Evolutionary conservation across 2,888 invertebrate genomes (phyloP), one percentile per base, ranked within the genome.

Genomic region (Lasioglossum morio): DNA sequence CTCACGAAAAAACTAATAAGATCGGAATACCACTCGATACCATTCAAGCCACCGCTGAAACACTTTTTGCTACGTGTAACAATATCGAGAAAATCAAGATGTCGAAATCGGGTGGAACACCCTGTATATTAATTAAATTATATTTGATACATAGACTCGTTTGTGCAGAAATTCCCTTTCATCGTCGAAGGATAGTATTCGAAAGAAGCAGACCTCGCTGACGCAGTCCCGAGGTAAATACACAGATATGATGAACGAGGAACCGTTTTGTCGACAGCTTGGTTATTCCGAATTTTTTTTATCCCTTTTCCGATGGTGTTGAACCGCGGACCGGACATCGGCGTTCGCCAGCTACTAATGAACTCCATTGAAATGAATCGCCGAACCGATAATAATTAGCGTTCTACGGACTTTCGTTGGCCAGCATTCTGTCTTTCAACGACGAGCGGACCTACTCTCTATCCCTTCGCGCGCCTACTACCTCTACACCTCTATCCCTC

Each of bases 291-390:
- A 57, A 60, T 73, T 34, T 30, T 30, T 34, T 19, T 46, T 23
- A 10, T 70, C 66, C 63, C 27, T 69, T 57, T 57, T 74, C 78
- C 14, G 37, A 12, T 34, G 63, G 19, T 37, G 78, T n/a, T 30
- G 43, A 69, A 76, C 77, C 78, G 73, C 72, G 73, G 63, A 43
- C 27, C 60, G 87, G 84, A 79, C 84, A 84, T 77, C 79, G 81
- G 48, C 40, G 72, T 75, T 69, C 78, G 34, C 46, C 34, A 46
- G 53, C 73, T 69, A 79, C 81, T 88, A 87, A 88, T 86, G 85
- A 88, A 88, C 87, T 79, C 88, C 81, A 88, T 88, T 87, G 83
- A 88, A 87, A 86, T 63, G 88, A 88, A 84, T 78, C 88, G 82
- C 72, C 84, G 86, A 84, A 84, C 88, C 84, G 88, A 88, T 86